Evolutionary conservation across 2,797 vertebrate species (phyloP).

Genomic region (Arctocebus calabarensis): DNA sequence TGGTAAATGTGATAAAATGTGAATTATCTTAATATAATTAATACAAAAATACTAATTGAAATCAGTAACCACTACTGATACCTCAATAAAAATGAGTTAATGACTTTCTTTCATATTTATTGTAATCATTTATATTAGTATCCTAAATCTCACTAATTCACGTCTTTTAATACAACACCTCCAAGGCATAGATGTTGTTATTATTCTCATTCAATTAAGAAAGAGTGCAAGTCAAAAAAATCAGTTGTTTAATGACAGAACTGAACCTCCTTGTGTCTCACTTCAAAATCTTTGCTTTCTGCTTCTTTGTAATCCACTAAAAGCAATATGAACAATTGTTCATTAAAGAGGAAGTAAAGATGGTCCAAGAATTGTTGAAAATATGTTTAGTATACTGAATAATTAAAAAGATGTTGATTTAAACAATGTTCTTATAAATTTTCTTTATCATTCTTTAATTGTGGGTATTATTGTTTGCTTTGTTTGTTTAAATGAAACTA

Average conservation of each 20-base stretch:
- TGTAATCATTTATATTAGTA: not conserved
- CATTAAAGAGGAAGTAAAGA: not conserved
- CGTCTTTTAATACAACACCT: not conserved
- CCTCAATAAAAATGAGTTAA: not conserved
- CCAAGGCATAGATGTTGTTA: not conserved
- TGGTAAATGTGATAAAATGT: not conserved
- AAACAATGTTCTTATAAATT: not conserved
- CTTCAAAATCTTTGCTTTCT: not conserved
- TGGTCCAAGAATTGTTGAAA: slow-evolving; percentile 35
- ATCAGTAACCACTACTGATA: not conserved
- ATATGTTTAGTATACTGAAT: not conserved
- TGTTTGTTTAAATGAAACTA: not conserved
- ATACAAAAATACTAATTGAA: slow-evolving; percentile 22
- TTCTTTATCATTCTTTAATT: not conserved
- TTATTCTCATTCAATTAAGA: slow-evolving; percentile 23
- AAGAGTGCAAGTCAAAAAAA: slow-evolving; percentile 30
- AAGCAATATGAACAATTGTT: not conserved
- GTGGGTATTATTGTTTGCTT: not conserved
- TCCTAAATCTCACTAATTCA: not conserved
- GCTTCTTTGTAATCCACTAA: slow-evolving; percentile 19
- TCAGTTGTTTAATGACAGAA: slow-evolving; percentile 5
- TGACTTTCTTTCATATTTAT: slow-evolving; percentile 17
- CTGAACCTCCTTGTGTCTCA: not conserved
- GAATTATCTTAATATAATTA: slow-evolving; percentile 19
- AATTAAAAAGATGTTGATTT: slow-evolving; percentile 42